phyloP scores from a whole-genome alignment of 2,797 vertebrate genomes.

The Enteromius unitaeniatus region DNA sequence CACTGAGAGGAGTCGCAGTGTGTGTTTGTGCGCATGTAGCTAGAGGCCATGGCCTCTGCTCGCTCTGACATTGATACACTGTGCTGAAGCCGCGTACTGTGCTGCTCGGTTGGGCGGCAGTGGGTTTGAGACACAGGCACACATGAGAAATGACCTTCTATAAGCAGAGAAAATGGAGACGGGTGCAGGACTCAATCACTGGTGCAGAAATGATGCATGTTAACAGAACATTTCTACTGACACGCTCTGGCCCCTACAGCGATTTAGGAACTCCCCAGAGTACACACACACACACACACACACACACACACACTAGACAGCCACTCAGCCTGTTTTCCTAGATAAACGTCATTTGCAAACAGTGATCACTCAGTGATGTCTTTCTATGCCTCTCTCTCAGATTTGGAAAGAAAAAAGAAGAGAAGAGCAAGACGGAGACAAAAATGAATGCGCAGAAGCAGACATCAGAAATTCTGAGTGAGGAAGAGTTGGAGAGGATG shows the following conservation, averaged over 20 bases:
- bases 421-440: conserved; percentile 84
- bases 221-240: conserved; percentile 48
- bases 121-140: conserved; percentile 30
- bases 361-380: conserved; percentile 14
- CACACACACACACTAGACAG: not conserved
- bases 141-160: conserved; percentile 41
- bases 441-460: conserved; percentile 79
- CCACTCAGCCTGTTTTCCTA: conserved; percentile 1
- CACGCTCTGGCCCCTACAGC: conserved; percentile 33
- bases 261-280: conserved; percentile 31
- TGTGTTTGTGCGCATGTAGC: conserved; percentile 25
- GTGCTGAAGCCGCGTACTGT: conserved; percentile 6
- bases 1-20: not conserved
- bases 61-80: conserved; percentile 49
- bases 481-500: conserved; percentile 89
- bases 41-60: conserved; percentile 32
- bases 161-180: not conserved
- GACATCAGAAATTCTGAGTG: conserved; percentile 77
- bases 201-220: conserved; percentile 55
- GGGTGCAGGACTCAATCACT: conserved; percentile 43
- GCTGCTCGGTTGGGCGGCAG: conserved; percentile 10
- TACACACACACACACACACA: conserved; percentile 8
- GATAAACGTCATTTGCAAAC: conserved; percentile 38
- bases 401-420: conserved; percentile 95
- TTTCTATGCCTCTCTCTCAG: conserved; percentile 67